Evolutionary conservation across 2,888 invertebrate species (phyloP).

Genomic region (Temnothorax ravouxi): DNA sequence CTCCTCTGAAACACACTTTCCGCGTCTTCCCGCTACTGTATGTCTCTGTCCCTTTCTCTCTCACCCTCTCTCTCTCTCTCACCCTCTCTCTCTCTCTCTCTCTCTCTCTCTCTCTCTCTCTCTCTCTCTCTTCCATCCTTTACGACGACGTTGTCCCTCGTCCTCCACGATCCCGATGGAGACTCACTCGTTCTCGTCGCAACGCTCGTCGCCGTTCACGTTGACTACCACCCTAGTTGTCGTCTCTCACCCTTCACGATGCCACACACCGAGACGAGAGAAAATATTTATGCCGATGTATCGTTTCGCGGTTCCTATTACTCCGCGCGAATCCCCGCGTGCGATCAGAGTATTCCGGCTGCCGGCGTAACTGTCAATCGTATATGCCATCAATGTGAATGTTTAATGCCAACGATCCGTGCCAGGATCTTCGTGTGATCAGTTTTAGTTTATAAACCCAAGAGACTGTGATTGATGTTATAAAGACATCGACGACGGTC

Average conservation of each 20-base stretch:
- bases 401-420: constrained; percentile 4
- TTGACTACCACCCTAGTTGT: constrained; percentile 26
- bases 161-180: constrained; percentile 5
- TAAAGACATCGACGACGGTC: not conserved
- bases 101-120: not conserved
- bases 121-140: constrained; percentile 24
- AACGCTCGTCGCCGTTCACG: constrained; percentile 44
- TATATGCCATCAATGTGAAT: constrained; percentile 22
- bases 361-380: constrained; percentile 36
- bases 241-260: constrained; percentile 4
- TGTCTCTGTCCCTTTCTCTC: not conserved
- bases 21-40: constrained; percentile 30
- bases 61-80: not conserved
- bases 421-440: constrained; percentile 9
- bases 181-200: constrained; percentile 20
- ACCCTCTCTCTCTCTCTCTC: not conserved
- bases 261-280: constrained; percentile 11
- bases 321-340: constrained; percentile 1
- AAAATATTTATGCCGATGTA: constrained; percentile 54
- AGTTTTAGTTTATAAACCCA: not conserved
- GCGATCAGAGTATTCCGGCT: constrained; percentile 32
- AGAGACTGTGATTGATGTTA: constrained; percentile 15
- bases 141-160: constrained; percentile 13
- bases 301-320: constrained; percentile 38
- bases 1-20: constrained; percentile 51